Evolutionary conservation across 1,140 invertebrate genomes (phyloP).

Genomic region (Mesaphorura yosii): DNA sequence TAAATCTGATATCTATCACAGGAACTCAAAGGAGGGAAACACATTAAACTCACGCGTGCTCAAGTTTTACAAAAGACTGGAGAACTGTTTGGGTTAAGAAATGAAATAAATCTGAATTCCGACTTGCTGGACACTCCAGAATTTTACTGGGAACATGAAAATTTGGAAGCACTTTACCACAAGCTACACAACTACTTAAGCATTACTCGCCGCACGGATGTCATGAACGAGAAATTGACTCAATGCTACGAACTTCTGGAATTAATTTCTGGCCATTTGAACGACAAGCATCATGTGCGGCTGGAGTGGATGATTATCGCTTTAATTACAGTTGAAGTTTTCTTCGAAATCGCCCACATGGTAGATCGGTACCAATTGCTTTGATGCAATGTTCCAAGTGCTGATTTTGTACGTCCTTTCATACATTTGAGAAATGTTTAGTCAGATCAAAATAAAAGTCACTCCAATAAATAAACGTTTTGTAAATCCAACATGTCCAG

Average conservation of each 20-base stretch:
- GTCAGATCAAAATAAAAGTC: no score
- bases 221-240: conserved; percentile 87
- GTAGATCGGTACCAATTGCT: conserved; percentile 41
- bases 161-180: conserved; percentile 69
- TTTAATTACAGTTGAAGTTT: conserved; percentile 83
- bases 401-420: no score
- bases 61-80: conserved; percentile 79
- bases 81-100: conserved; percentile 75
- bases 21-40: conserved; percentile 58
- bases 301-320: conserved; percentile 95
- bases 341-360: conserved; percentile 75
- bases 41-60: conserved; percentile 52
- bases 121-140: conserved; percentile 88
- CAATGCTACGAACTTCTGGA: conserved; percentile 85
- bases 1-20: conserved; percentile 27
- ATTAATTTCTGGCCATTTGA: conserved; percentile 71
- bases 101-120: conserved; percentile 82
- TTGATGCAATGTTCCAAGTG: no score
- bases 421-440: no score
- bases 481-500: no score
- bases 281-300: conserved; percentile 76
- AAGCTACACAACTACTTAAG: conserved; percentile 70
- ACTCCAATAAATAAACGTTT: no score
- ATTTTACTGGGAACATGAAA: conserved; percentile 91
- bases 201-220: conserved; percentile 73